These are phyloP conservation scores for Tribolium castaneum DNA, from an alignment of 1,140 invertebrate species.

Conservation along the genomic window DNA sequence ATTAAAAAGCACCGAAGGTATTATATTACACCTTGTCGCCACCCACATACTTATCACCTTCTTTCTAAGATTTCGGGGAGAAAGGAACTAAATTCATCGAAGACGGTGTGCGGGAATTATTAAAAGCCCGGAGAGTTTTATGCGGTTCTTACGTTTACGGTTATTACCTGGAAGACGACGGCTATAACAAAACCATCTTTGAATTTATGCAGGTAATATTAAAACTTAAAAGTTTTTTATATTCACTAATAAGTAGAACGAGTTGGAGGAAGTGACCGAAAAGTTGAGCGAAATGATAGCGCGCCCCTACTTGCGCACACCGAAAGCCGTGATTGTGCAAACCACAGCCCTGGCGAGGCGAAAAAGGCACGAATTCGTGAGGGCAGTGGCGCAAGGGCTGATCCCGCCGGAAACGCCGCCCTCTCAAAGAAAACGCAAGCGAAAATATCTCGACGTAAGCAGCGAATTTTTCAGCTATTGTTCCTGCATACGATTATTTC, in stretches of 20 bases:
- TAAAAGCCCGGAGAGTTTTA: slow-evolving; percentile 73
- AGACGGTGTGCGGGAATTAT: slow-evolving; percentile 73
- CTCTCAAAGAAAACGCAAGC: slow-evolving; percentile 65
- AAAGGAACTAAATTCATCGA: slow-evolving; percentile 71
- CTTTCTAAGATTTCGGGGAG: slow-evolving; percentile 59
- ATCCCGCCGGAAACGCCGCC: slow-evolving; percentile 76
- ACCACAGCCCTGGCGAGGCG: slow-evolving; percentile 70
- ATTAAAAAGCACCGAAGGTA: slow-evolving; percentile 61
- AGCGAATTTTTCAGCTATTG: slow-evolving; percentile 9
- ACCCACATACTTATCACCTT: neutral
- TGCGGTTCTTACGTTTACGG: slow-evolving; percentile 79
- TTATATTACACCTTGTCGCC: slow-evolving; percentile 3
- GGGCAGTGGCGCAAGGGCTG: slow-evolving; percentile 74
- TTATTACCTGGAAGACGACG: slow-evolving; percentile 74
- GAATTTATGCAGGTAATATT: slow-evolving; percentile 76
- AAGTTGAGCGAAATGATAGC: slow-evolving; percentile 76
- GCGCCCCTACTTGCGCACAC: slow-evolving; percentile 73
- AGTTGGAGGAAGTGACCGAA: slow-evolving; percentile 76
- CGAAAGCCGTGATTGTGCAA: slow-evolving; percentile 72
- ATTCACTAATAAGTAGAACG: slow-evolving; percentile 66
- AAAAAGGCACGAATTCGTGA: slow-evolving; percentile 74
- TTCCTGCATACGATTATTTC: slow-evolving; percentile 39
- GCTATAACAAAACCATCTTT: slow-evolving; percentile 77
- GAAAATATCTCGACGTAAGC: slow-evolving; percentile 65
- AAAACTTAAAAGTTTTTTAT: slow-evolving; percentile 10